phyloP scores from a whole-genome alignment of 2,888 invertebrate species.

The Polydrusus pterygomalis region DNA sequence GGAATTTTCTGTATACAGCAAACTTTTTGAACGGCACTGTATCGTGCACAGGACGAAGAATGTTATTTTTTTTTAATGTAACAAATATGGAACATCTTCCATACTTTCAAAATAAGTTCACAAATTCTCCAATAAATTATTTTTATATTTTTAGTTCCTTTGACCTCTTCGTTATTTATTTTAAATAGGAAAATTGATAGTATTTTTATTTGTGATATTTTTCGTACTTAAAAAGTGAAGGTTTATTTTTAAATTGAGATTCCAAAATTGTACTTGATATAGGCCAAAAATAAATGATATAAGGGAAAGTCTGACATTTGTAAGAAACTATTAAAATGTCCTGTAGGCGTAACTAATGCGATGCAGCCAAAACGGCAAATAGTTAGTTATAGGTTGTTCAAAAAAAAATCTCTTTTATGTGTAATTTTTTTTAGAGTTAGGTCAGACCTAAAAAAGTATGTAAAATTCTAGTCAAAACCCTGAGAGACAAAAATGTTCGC shows the following conservation, averaged over 20 bases:
- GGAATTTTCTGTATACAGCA: no score
- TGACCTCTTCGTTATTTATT: slow-evolving; percentile 32
- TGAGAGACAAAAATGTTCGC: slow-evolving; percentile 63
- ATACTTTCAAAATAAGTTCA: background rate
- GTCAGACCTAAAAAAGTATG: slow-evolving; percentile 58
- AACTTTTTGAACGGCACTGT: no score
- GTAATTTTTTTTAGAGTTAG: slow-evolving; percentile 23
- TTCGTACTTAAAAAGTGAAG: slow-evolving; percentile 42
- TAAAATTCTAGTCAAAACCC: slow-evolving; percentile 64
- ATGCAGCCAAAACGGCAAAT: no score
- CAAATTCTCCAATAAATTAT: background rate
- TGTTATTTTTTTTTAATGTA: no score
- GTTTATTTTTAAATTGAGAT: slow-evolving; percentile 6
- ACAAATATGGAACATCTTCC: background rate
- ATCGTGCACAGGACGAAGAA: no score
- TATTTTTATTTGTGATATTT: slow-evolving; percentile 53
- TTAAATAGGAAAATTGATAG: slow-evolving; percentile 36
- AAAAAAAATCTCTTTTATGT: background rate
- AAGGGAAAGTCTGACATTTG: background rate
- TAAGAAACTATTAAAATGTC: no score
- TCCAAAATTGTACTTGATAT: background rate
- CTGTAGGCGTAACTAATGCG: no score
- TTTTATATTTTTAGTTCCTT: slow-evolving; percentile 43
- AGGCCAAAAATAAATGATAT: background rate
- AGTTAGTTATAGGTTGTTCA: no score